These are phyloP conservation scores for Lanius ludovicianus DNA, from an alignment of 2,113 vertebrate genomes.

Conservation along the genomic window DNA sequence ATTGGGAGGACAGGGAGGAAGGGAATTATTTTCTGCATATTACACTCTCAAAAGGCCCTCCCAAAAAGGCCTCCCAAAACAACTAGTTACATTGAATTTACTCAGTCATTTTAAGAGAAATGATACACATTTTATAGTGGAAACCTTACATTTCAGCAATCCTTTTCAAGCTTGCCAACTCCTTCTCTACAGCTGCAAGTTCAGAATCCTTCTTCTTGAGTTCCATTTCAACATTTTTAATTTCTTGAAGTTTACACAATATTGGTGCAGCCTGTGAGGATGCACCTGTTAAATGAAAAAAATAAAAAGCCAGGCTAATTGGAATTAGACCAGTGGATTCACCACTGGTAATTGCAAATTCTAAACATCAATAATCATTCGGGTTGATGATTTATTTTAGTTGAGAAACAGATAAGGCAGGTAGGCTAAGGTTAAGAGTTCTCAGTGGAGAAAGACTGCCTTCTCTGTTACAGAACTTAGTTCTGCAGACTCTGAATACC, in stretches of 20 bases:
- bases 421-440: background rate
- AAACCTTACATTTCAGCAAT: conserved; percentile 84
- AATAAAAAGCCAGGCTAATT: background rate
- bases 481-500: background rate
- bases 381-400: background rate
- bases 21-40: background rate
- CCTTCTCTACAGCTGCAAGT: conserved; percentile 74
- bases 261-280: conserved; percentile 79
- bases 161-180: conserved; percentile 79
- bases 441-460: background rate
- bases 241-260: conserved; percentile 84
- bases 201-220: conserved; percentile 80
- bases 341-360: background rate
- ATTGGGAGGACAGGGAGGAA: background rate
- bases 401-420: background rate
- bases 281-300: conserved; percentile 72
- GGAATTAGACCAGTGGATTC: background rate
- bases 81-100: background rate
- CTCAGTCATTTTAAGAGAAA: background rate
- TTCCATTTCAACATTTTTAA: conserved; percentile 77
- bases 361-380: background rate
- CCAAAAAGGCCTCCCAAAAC: background rate
- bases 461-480: background rate
- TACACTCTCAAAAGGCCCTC: background rate
- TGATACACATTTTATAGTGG: accelerated